These are phyloP conservation scores for Girardinus metallicus DNA, from an alignment of 2,797 vertebrate genomes.

Conservation along the genomic window DNA sequence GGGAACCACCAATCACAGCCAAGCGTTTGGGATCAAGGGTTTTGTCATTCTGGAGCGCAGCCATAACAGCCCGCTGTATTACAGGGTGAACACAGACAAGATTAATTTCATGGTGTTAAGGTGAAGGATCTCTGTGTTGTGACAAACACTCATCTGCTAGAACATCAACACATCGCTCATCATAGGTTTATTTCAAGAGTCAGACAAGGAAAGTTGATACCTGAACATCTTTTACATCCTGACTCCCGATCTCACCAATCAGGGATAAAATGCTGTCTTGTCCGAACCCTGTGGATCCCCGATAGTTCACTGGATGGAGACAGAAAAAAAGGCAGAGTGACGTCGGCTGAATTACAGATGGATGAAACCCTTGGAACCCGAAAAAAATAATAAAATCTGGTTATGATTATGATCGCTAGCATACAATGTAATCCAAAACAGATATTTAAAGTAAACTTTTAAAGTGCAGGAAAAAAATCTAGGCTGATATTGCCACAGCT, in stretches of 20 bases:
- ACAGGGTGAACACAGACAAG: conserved; percentile 14
- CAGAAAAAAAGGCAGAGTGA: background rate
- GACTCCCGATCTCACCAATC: conserved; percentile 81
- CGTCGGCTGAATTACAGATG: background rate
- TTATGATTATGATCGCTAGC: background rate
- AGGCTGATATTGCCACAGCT: background rate
- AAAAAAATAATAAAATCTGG: background rate
- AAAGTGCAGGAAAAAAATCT: background rate
- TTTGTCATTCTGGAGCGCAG: conserved; percentile 67
- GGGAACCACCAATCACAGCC: conserved; percentile 85
- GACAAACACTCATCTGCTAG: background rate
- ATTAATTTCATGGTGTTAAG: background rate
- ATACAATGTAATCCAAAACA: background rate
- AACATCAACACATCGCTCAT: background rate
- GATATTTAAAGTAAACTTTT: background rate
- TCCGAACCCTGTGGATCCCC: conserved; percentile 87
- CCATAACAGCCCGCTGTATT: conserved; percentile 76
- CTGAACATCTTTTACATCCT: conserved; percentile 88
- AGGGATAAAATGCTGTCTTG: conserved; percentile 86
- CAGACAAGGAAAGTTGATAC: conserved; percentile 53
- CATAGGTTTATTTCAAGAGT: background rate
- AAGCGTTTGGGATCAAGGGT: conserved; percentile 77
- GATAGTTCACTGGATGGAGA: conserved; percentile 81
- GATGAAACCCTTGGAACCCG: background rate
- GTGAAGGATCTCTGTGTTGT: background rate